Evolutionary conservation across 2,888 invertebrate species (phyloP).

Genomic region (Rotaria sp.): DNA sequence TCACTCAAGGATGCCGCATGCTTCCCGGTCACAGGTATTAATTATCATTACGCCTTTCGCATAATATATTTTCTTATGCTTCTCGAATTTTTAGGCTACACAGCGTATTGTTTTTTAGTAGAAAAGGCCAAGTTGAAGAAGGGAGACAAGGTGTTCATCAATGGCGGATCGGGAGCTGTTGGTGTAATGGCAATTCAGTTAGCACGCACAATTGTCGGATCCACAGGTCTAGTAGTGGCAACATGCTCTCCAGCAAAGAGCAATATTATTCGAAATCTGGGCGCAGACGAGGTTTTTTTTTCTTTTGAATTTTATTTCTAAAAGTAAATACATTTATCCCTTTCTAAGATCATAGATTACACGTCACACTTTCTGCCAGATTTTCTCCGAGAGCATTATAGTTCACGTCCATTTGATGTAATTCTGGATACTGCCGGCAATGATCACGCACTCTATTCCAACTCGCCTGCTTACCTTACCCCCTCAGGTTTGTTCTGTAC

Average conservation of each 20-base stretch:
- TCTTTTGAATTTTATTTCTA: background rate
- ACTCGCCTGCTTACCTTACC: background rate
- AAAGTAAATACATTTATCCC: background rate
- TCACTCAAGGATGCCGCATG: background rate
- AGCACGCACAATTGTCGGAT: background rate
- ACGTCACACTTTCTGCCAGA: background rate
- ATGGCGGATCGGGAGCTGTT: background rate
- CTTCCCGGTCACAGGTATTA: background rate
- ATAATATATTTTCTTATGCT: background rate
- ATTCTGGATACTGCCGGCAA: background rate
- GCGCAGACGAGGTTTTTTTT: background rate
- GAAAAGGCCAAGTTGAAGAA: background rate
- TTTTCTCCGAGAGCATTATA: background rate
- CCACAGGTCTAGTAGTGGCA: background rate
- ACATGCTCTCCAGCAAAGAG: background rate
- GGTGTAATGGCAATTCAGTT: slow-evolving; percentile 12
- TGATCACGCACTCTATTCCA: background rate
- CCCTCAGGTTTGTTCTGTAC: background rate
- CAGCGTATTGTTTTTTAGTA: background rate
- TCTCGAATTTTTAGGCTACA: background rate
- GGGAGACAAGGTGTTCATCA: background rate
- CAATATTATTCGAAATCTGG: background rate
- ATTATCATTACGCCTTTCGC: background rate
- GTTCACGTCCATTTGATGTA: slow-evolving; percentile 17
- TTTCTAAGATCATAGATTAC: background rate